These are phyloP conservation scores for Nymphalis io DNA, from an alignment of 1,140 invertebrate species.

Conservation along the genomic window DNA sequence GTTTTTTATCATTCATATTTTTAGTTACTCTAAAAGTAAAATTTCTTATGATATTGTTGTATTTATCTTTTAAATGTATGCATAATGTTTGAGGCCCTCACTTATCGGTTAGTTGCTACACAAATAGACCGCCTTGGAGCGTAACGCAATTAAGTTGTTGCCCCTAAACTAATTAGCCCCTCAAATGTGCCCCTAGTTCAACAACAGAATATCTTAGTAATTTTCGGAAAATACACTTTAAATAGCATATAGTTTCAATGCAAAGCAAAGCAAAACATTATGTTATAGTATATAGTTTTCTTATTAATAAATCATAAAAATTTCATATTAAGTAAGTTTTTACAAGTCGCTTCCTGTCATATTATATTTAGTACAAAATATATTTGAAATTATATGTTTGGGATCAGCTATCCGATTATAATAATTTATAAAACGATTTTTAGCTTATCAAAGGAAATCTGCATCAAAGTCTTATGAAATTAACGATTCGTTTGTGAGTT, in stretches of 20 bases:
- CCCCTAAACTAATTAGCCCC: slow-evolving; percentile 19
- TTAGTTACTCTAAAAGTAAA: background rate
- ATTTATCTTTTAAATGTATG: background rate
- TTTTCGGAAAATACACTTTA: background rate
- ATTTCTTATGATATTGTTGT: background rate
- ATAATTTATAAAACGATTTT: slow-evolving; percentile 19
- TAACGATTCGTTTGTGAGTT: slow-evolving; percentile 44
- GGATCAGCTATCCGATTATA: background rate
- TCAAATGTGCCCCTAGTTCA: slow-evolving; percentile 10
- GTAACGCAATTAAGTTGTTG: slow-evolving; percentile 12
- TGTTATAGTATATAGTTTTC: background rate
- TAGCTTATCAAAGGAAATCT: slow-evolving; percentile 44
- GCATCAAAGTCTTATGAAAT: slow-evolving; percentile 39
- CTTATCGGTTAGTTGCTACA: slow-evolving; percentile 22
- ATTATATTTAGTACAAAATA: too few relatives aligned
- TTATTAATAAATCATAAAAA: too few relatives aligned
- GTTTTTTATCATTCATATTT: too few relatives aligned
- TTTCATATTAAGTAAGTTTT: too few relatives aligned
- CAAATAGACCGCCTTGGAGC: slow-evolving; percentile 17
- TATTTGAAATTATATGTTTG: background rate
- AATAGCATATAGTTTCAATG: too few relatives aligned
- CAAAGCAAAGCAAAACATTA: too few relatives aligned
- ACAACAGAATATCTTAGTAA: background rate
- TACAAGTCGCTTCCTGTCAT: too few relatives aligned
- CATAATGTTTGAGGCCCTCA: background rate